A percentile compares a stretch with the other conserved stretches of the same genome.
phyloP scores from a whole-genome alignment of 2,888 invertebrate species.

The Agrotis exclamationis region DNA sequence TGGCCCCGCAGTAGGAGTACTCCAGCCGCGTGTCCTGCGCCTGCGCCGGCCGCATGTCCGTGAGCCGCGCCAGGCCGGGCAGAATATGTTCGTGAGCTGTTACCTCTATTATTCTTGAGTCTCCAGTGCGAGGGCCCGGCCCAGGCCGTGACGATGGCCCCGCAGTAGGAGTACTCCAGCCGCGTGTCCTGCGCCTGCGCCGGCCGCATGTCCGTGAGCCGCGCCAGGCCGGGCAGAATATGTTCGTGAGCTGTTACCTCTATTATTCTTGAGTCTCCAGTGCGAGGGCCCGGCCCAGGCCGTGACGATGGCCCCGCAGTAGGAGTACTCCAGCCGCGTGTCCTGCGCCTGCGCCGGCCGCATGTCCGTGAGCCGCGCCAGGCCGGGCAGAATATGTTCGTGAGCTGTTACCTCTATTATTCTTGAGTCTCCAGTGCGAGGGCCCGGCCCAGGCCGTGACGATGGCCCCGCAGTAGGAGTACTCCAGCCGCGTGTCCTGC shows the following conservation, averaged over 20 bases:
- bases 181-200: slow-evolving; percentile 70
- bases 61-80: slow-evolving; percentile 73
- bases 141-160: slow-evolving; percentile 12
- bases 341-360: slow-evolving; percentile 82
- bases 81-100: too few relatives aligned
- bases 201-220: slow-evolving; percentile 91
- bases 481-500: slow-evolving; percentile 24
- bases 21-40: slow-evolving; percentile 60
- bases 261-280: neutral
- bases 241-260: neutral
- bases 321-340: neutral
- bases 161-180: slow-evolving; percentile 10
- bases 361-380: slow-evolving; percentile 88
- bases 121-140: slow-evolving; percentile 5
- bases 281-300: slow-evolving; percentile 12
- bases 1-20: slow-evolving; percentile 12
- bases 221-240: slow-evolving; percentile 18
- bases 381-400: neutral
- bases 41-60: slow-evolving; percentile 90
- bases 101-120: neutral
- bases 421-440: neutral
- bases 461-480: slow-evolving; percentile 13
- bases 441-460: slow-evolving; percentile 11
- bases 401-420: neutral
- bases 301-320: slow-evolving; percentile 11